These are phyloP conservation scores for Manis crassicaudata DNA, from an alignment of 2,797 vertebrate genomes.

Conservation along the genomic window DNA sequence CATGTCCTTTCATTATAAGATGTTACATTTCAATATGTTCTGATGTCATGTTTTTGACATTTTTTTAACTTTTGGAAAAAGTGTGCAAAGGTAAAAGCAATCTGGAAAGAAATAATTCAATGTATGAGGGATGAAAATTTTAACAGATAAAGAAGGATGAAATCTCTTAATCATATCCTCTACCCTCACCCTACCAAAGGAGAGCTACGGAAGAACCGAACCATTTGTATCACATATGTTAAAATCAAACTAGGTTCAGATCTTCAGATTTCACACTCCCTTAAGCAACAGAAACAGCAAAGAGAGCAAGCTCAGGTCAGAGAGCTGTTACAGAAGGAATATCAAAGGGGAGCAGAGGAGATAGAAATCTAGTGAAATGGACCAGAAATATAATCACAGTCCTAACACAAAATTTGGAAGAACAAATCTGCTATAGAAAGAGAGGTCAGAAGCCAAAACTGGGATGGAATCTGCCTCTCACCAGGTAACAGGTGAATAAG, in stretches of 20 bases:
- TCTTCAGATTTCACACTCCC: not conserved
- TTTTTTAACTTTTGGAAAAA: not conserved
- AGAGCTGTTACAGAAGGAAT: not conserved
- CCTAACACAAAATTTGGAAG: slow-evolving; percentile 48
- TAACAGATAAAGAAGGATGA: not conserved
- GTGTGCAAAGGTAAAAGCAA: not conserved
- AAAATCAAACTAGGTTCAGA: not conserved
- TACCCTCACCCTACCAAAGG: not conserved
- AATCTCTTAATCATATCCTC: not conserved
- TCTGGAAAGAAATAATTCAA: not conserved
- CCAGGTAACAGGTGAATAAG: slow-evolving; percentile 50
- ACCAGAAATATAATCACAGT: not conserved
- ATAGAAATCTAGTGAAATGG: not conserved
- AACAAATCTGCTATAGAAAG: not conserved
- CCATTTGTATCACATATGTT: not conserved
- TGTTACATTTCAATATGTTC: not conserved
- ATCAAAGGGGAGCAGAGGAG: not conserved
- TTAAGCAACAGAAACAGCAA: not conserved
- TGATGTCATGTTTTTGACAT: not conserved
- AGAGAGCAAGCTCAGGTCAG: not conserved
- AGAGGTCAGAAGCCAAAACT: not conserved
- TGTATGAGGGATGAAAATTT: not conserved
- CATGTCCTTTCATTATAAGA: not conserved
- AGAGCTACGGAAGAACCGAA: not conserved
- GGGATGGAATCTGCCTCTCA: slow-evolving; percentile 13